Conservation (phyloP, 2,888 invertebrate genomes). For the Bugulina stolonifera region DNA sequence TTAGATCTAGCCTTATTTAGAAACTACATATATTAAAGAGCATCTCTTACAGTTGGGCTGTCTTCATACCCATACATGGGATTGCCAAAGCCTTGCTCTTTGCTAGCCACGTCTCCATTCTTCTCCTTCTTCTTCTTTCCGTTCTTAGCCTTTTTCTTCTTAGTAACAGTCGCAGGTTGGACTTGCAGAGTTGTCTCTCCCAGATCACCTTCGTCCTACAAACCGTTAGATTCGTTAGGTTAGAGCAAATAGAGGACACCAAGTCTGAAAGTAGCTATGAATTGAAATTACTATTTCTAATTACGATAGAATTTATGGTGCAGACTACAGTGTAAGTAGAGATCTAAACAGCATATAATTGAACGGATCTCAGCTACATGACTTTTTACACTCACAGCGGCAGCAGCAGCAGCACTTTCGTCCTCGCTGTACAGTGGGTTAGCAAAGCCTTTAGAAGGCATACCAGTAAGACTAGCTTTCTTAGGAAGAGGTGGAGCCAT, state of each 20-base stretch:
- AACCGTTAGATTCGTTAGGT: no score
- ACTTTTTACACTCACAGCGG: no score
- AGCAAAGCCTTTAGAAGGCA: neutral
- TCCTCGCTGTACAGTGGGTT: constrained; percentile 7
- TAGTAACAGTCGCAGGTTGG: neutral
- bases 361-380: no score
- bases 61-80: neutral
- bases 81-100: neutral
- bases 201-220: neutral
- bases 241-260: no score
- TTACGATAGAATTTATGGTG: no score
- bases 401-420: neutral
- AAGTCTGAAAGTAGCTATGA: no score
- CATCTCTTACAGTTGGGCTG: no score
- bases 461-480: neutral
- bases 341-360: no score
- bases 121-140: neutral
- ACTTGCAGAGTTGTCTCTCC: neutral
- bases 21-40: no score
- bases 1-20: no score
- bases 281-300: no score
- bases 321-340: no score
- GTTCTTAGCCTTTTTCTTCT: constrained; percentile 17
- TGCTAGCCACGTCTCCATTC: neutral
- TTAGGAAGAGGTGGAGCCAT: constrained; percentile 10